Base-by-base conservation (phyloP, 2,113 vertebrate genomes). In the Pterocles orientalis region DNA sequence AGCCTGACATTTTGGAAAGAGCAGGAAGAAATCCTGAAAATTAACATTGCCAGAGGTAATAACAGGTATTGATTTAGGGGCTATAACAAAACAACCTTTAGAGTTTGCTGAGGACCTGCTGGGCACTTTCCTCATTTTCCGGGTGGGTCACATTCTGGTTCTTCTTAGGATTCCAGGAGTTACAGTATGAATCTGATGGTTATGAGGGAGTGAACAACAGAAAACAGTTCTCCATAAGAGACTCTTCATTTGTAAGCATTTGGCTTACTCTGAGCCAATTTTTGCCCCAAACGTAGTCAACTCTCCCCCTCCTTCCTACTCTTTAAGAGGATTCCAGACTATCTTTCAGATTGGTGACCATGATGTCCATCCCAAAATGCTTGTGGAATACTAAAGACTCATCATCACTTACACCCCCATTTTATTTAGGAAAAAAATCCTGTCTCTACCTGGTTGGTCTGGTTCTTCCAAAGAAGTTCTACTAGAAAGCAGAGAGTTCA, bases 391-490 rank as follows among this genome's bases (percentile, higher is more conserved):
- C 4, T 8, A 81, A 88, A 76, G 50, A 18, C 9, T 65, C 34
- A 34, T 28, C 0, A 0, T 53, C 11, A 36, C 15, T 62, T n/a
- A 54, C 36, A 41, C 6, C 6, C 3, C 12, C 4, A 21, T 31
- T 33, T 66, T 45, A 62, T 24, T 80, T 64, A 36, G 10, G 19
- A 21, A 78, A 76, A 18, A 15, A 21, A 10, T 24, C 9, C 8
- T 66, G 4, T 50, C 29, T n/a, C 18, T 45, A 33, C 12, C 31
- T 82, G 19, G 8, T 60, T 82, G 24, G 11, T 43, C 12, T 79
- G 9, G 11, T 43, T 72, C 25, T 72, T 90, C 26, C 43, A 36
- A 4, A 68, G 10, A 62, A 53, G 29, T 41, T 76, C 39, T 68
- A 25, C 15, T 28, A 60, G 19, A 33, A 88, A 88, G 36, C 8